phyloP scores from a whole-genome alignment of 2,797 vertebrate species.

The Rhynchotus rufescens region DNA sequence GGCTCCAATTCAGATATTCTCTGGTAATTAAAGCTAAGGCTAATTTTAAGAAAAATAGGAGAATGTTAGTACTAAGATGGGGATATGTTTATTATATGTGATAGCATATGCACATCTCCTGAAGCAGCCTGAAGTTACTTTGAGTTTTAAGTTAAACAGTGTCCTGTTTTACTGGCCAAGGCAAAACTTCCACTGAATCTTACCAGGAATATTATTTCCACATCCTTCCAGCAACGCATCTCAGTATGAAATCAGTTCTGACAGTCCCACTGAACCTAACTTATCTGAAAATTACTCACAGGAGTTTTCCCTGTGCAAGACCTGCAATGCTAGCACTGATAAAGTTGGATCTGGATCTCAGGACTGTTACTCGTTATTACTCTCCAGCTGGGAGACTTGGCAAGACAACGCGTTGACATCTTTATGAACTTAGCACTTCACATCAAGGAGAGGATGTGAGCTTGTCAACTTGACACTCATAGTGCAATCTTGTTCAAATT shows the following conservation, averaged over 20 bases:
- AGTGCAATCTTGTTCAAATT: conserved; percentile 28
- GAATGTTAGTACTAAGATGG: neutral
- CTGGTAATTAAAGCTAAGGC: neutral
- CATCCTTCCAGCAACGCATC: neutral
- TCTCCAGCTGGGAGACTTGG: conserved; percentile 60
- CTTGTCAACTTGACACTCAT: conserved; percentile 41
- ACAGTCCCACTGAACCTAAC: neutral
- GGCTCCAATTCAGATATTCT: neutral
- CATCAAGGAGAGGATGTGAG: conserved; percentile 46
- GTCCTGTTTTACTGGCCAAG: neutral
- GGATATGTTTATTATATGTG: neutral
- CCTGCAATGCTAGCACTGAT: neutral
- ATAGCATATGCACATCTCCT: neutral
- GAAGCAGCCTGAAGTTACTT: neutral
- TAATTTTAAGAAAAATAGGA: neutral
- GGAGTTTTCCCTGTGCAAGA: neutral
- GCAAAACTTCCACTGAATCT: neutral
- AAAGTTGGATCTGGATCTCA: neutral
- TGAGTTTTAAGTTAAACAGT: neutral
- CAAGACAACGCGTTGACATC: conserved; percentile 40
- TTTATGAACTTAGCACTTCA: conserved; percentile 68
- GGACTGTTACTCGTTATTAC: conserved; percentile 1
- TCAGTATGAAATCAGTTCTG: neutral
- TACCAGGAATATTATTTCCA: neutral
- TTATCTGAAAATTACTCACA: neutral